These are phyloP conservation scores for Ceratitis capitata DNA, from an alignment of 1,140 invertebrate genomes.

Conservation along the genomic window DNA sequence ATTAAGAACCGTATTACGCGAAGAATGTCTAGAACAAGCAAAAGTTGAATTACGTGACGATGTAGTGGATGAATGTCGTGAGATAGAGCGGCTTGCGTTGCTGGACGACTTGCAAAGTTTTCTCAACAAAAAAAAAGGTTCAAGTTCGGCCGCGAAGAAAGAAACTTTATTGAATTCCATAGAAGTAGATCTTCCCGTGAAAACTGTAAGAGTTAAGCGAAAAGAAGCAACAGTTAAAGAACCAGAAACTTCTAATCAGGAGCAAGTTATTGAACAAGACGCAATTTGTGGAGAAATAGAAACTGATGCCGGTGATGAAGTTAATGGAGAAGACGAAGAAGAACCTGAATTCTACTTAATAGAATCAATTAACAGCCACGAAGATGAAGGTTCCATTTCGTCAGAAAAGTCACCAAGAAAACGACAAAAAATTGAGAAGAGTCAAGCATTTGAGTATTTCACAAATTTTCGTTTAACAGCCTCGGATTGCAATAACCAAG, in stretches of 20 bases:
- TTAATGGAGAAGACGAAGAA: slow-evolving; percentile 40
- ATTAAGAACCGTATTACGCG: neutral
- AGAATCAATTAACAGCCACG: neutral
- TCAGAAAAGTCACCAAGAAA: neutral
- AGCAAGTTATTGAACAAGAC: slow-evolving; percentile 47
- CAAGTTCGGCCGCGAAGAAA: neutral
- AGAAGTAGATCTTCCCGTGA: neutral
- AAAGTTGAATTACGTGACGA: slow-evolving; percentile 49
- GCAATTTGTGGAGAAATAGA: slow-evolving; percentile 51
- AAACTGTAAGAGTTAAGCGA: neutral
- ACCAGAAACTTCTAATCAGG: slow-evolving; percentile 26
- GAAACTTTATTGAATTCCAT: neutral
- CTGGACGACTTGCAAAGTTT: slow-evolving; percentile 54
- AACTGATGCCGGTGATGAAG: slow-evolving; percentile 41
- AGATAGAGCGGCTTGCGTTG: slow-evolving; percentile 50
- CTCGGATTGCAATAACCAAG: slow-evolving; percentile 42
- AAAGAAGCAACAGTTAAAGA: slow-evolving; percentile 29
- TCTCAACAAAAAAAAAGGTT: slow-evolving; percentile 42
- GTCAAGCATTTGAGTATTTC: slow-evolving; percentile 1
- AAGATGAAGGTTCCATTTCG: neutral
- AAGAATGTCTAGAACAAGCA: slow-evolving; percentile 37
- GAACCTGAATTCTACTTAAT: slow-evolving; percentile 30
- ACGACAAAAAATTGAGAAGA: slow-evolving; percentile 47
- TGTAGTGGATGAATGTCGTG: slow-evolving; percentile 52
- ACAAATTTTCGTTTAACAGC: slow-evolving; percentile 39